Base-by-base conservation (phyloP, 2,797 vertebrate genomes). In the Gastrophryne carolinensis region DNA sequence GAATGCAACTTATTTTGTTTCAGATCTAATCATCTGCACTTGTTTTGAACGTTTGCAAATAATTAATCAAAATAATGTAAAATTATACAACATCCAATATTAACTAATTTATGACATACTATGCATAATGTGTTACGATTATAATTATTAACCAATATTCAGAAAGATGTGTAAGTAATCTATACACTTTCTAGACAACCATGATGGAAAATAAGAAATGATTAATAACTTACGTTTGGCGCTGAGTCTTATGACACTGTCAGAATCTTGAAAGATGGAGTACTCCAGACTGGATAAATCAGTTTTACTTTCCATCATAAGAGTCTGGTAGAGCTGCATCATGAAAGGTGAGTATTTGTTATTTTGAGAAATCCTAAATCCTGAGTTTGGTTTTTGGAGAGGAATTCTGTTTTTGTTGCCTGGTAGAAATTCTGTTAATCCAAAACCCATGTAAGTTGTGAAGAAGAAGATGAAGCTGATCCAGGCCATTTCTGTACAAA, bases 271-370 rank as follows among this genome's bases (percentile, higher is more conserved):
- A 1, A 73, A 75, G 12, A 84, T 73, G 4, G 61, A 72, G 54
- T 69, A 78, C 73, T 82, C 86, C 9, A 72, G 83, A 24, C 32
- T 57, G 73, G 29, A 52, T n/a, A 78, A 69, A 58, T 19, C 75
- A 34, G 2, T 23, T 21, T 69, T 77, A 24, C 85, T 82, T 0
- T 77, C 71, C 0, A 60, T 57, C 69, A 44, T 83, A 79, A 91
- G 87, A 63, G 91, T 81, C 69, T 87, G 88, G 79, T 94, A 94
- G 44, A 94, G 87, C 81, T 94, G 92, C 92, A 95, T 90, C 94
- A 95, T 95, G 85, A 92, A 94, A 29, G 80, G 82, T 6, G 88
- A 91, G 73, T 86, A 92, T 65, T 84, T 81, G 58, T 78, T 80
- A n/a, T 37, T 79, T 26, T 80, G 80, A 6, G n/a, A 15, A 10